Percentiles rank a stretch among this genome's conserved stretches.
Evolutionary conservation across 2,797 vertebrate genomes (phyloP).

Genomic region (Phataginus tricuspis): DNA sequence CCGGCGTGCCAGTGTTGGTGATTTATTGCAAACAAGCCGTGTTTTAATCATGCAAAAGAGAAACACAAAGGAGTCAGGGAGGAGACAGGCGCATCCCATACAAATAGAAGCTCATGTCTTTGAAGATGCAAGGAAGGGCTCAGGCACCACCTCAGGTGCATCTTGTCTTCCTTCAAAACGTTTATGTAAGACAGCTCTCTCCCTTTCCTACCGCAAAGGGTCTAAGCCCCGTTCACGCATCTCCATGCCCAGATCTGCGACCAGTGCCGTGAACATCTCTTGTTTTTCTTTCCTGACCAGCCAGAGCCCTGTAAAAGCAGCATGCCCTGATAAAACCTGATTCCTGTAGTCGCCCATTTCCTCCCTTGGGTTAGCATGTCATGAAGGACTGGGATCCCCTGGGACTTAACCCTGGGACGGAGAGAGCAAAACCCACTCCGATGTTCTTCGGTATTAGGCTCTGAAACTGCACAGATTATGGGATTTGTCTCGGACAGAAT

Average conservation of each 20-base stretch:
- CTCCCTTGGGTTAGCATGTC: not conserved
- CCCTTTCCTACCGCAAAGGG: not conserved
- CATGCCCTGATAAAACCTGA: conserved; percentile 14
- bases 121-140: not conserved
- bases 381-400: conserved; percentile 27
- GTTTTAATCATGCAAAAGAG: conserved; percentile 63
- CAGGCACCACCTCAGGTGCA: not conserved
- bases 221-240: not conserved
- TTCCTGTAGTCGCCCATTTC: not conserved
- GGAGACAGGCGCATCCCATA: not conserved
- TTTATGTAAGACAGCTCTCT: not conserved
- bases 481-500: conserved; percentile 79
- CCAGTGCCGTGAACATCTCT: not conserved
- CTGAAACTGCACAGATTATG: conserved; percentile 72
- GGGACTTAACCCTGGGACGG: not conserved
- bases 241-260: not conserved
- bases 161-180: not conserved
- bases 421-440: conserved; percentile 26
- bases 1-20: not conserved
- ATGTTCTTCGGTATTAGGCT: conserved; percentile 57
- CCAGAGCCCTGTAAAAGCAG: not conserved
- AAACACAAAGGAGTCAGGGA: conserved; percentile 43
- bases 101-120: not conserved
- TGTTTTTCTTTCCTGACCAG: conserved; percentile 1
- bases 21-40: conserved; percentile 25